Evolutionary conservation across 2,797 vertebrate species (phyloP).

Genomic region (Xenops minutus): DNA sequence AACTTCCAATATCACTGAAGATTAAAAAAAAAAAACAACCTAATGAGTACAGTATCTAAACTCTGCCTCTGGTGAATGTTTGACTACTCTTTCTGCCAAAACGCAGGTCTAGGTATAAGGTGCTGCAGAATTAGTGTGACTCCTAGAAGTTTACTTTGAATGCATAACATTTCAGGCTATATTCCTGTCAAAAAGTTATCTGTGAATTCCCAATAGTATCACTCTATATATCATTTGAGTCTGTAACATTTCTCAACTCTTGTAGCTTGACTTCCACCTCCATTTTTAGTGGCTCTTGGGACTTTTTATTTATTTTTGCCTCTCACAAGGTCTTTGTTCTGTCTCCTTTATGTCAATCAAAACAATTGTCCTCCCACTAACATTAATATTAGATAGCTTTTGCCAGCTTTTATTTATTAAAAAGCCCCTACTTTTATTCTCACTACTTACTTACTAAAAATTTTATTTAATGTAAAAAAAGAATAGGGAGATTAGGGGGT

Average conservation of each 20-base stretch:
- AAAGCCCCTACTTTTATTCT: background rate
- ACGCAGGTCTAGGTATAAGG: background rate
- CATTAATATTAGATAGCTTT: background rate
- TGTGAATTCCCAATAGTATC: background rate
- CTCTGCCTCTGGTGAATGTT: background rate
- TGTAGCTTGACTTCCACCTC: background rate
- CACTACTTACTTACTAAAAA: background rate
- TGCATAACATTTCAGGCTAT: background rate
- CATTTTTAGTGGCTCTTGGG: background rate
- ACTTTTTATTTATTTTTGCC: background rate
- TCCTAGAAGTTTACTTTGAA: background rate
- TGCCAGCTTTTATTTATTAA: background rate
- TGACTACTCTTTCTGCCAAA: background rate
- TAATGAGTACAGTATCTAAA: background rate
- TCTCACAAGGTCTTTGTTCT: background rate
- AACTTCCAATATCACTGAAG: background rate
- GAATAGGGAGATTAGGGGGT: accelerated
- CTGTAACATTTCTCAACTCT: background rate
- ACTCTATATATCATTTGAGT: background rate
- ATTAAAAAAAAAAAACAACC: background rate
- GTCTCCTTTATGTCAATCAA: background rate
- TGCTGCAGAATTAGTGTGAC: background rate
- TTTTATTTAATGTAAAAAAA: background rate
- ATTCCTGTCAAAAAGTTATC: background rate
- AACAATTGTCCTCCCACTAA: background rate